These are phyloP conservation scores for Cettia cetti DNA, from an alignment of 2,113 vertebrate species.

Conservation along the genomic window DNA sequence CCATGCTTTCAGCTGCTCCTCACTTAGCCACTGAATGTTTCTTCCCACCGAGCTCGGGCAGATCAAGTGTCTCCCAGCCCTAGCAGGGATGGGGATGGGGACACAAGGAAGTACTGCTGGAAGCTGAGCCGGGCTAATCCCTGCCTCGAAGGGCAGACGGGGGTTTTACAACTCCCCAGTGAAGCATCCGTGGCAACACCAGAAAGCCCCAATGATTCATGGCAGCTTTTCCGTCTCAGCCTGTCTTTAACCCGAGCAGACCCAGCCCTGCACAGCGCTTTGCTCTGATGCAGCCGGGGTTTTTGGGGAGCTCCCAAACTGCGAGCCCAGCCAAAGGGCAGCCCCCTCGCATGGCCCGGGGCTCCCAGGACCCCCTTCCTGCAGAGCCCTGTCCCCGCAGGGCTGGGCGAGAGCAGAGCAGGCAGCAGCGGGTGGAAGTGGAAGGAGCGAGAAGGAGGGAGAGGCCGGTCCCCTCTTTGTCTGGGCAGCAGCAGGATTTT, in stretches of 20 bases:
- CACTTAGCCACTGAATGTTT: rapidly evolving
- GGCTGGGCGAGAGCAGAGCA: rapidly evolving
- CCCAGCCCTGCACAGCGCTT: rapidly evolving
- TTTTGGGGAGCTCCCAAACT: rapidly evolving
- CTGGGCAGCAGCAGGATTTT: slow-evolving; percentile 6
- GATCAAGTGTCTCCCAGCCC: neutral
- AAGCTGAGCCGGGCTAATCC: neutral
- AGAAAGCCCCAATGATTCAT: neutral
- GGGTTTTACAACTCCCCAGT: neutral
- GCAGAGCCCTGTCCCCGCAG: neutral
- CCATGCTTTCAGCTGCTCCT: neutral
- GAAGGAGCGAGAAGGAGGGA: neutral
- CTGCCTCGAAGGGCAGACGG: neutral
- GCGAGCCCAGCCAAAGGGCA: neutral
- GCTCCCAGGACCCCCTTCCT: neutral
- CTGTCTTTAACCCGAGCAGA: neutral
- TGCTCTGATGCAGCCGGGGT: neutral
- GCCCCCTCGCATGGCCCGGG: rapidly evolving
- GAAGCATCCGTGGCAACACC: neutral
- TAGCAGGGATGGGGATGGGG: neutral
- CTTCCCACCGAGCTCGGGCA: neutral
- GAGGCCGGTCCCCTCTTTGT: neutral
- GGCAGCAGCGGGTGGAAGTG: neutral
- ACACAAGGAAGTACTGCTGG: neutral
- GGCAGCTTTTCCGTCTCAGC: neutral